phyloP scores from a whole-genome alignment of 2,113 vertebrate genomes.

The Macrotus californicus region DNA sequence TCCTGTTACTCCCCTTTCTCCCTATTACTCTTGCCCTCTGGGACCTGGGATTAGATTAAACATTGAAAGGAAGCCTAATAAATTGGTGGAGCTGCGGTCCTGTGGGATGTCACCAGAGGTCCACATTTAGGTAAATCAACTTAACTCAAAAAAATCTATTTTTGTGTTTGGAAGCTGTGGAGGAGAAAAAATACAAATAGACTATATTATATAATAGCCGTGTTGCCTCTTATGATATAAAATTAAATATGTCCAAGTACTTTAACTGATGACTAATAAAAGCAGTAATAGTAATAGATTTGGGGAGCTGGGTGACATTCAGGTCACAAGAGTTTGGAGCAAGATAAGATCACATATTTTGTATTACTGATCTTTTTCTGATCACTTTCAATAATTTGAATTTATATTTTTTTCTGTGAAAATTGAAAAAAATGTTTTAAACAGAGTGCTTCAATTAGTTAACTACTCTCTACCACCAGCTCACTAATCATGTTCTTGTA shows the following conservation, averaged over 20 bases:
- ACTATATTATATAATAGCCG: not conserved
- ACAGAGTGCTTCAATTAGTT: not conserved
- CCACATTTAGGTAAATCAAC: not conserved
- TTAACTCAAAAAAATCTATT: not conserved
- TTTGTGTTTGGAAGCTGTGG: not conserved
- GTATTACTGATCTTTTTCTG: not conserved
- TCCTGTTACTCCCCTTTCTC: not conserved
- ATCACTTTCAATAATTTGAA: not conserved
- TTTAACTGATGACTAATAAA: not conserved
- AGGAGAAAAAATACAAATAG: not conserved
- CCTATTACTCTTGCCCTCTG: not conserved
- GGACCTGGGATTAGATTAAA: not conserved
- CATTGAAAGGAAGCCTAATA: not conserved
- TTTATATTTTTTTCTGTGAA: not conserved
- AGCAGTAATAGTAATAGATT: not conserved
- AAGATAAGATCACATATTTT: not conserved
- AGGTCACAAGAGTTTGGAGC: not conserved
- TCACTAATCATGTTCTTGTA: not conserved
- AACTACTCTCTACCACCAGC: not conserved
- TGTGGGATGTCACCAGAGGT: not conserved
- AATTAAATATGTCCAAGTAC: not conserved
- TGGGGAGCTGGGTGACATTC: not conserved
- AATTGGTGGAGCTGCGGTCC: not conserved
- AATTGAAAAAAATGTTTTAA: not conserved
- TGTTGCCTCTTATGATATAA: not conserved